Evolutionary conservation across 2,888 invertebrate species (phyloP).

Genomic region (Ectropis crepuscularia): DNA sequence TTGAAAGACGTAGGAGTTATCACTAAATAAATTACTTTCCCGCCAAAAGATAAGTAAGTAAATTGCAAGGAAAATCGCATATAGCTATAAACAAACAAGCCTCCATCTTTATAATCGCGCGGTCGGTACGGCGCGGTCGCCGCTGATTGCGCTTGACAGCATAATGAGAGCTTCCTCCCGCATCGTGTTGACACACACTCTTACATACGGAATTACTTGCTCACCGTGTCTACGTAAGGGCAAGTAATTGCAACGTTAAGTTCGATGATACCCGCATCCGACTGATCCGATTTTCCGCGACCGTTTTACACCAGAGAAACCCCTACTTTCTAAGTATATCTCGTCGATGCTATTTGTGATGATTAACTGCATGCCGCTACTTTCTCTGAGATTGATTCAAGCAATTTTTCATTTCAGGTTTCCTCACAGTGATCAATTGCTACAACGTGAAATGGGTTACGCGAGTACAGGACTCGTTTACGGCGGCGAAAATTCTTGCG

Average conservation of each 20-base stretch:
- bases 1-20: too few species aligned
- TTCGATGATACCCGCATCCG: constrained; percentile 30
- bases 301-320: neutral
- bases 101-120: constrained; percentile 20
- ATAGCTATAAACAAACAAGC: constrained; percentile 10
- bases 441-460: constrained; percentile 98
- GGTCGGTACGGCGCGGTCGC: constrained; percentile 52
- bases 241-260: constrained; percentile 45
- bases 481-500: constrained; percentile 95
- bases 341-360: neutral
- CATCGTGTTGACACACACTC: constrained; percentile 68
- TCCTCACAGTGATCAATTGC: constrained; percentile 96
- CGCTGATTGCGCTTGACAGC: constrained; percentile 81
- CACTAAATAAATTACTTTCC: too few species aligned
- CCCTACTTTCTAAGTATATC: neutral
- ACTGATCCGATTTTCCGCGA: neutral
- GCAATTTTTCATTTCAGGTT: constrained; percentile 82
- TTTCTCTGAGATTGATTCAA: constrained; percentile 6
- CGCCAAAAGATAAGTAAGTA: neutral
- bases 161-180: constrained; percentile 83
- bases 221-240: constrained; percentile 58
- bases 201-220: constrained; percentile 67
- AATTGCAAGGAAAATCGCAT: neutral
- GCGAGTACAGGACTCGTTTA: constrained; percentile 96
- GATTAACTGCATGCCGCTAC: neutral